Percentiles rank a stretch among this genome's conserved stretches.
Conservation (phyloP, 2,113 vertebrate species). For the Spermophilus dauricus region DNA sequence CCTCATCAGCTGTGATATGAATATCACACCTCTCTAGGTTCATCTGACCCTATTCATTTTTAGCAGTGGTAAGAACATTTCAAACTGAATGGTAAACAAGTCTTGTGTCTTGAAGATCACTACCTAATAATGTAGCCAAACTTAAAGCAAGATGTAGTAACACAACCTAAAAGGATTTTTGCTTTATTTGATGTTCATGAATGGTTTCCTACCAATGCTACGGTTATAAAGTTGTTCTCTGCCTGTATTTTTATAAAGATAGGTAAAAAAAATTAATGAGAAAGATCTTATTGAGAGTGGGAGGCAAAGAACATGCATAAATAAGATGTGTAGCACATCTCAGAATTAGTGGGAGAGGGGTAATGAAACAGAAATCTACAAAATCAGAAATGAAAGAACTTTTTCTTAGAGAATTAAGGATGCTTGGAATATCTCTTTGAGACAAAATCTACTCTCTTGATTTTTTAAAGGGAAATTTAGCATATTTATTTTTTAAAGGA, state of each 20-base stretch:
- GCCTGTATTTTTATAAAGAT: background rate
- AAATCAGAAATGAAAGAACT: slow-evolving; percentile 46
- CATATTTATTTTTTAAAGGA: background rate
- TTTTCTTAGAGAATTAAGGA: slow-evolving; percentile 18
- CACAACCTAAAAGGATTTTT: slow-evolving; percentile 5
- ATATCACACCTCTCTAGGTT: slow-evolving; percentile 65
- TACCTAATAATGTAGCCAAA: slow-evolving; percentile 29
- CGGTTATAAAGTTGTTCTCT: slow-evolving; percentile 1
- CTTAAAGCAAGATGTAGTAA: slow-evolving; percentile 27
- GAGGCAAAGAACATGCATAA: background rate
- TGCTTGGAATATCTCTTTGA: background rate
- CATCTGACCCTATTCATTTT: slow-evolving; percentile 67
- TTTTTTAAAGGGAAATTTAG: background rate
- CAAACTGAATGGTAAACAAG: slow-evolving; percentile 66
- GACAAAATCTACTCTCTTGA: background rate
- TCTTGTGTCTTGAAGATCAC: slow-evolving; percentile 23
- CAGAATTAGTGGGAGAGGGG: background rate
- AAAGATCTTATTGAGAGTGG: background rate
- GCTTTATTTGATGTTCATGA: slow-evolving; percentile 3
- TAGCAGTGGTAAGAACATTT: slow-evolving; percentile 66
- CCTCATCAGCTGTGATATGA: slow-evolving; percentile 32
- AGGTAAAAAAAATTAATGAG: background rate
- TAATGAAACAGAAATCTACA: background rate
- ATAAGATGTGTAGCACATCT: background rate
- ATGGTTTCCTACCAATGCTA: slow-evolving; percentile 18